These are phyloP conservation scores for Probosciger aterrimus DNA, from an alignment of 2,113 vertebrate genomes.

Conservation along the genomic window DNA sequence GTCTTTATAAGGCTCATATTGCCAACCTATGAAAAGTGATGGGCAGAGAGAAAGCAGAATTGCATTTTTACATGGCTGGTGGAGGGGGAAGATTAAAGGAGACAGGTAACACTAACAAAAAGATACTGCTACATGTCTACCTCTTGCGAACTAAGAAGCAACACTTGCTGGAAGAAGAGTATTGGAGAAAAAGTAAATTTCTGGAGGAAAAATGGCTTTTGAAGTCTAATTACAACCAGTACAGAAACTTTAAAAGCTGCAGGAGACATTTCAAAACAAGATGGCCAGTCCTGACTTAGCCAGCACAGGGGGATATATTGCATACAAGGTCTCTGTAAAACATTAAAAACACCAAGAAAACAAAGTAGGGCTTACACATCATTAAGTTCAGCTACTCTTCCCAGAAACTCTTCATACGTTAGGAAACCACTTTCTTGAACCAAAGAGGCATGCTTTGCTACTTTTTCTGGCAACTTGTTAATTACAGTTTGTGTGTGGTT, in stretches of 20 bases:
- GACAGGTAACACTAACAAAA: background rate
- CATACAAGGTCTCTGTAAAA: background rate
- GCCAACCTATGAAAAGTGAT: background rate
- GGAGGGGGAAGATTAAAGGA: background rate
- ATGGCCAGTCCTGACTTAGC: background rate
- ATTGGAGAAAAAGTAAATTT: background rate
- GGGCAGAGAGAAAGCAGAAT: background rate
- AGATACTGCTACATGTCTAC: background rate
- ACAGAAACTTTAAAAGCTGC: background rate
- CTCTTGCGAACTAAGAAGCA: background rate
- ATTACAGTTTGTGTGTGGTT: slow-evolving; percentile 86
- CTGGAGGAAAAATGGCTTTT: background rate
- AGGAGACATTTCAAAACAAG: background rate
- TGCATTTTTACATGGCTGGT: background rate
- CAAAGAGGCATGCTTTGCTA: slow-evolving; percentile 86
- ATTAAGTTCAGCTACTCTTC: slow-evolving; percentile 93
- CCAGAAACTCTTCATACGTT: slow-evolving; percentile 97
- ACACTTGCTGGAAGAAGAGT: background rate
- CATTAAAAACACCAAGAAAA: background rate
- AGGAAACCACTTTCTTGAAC: slow-evolving; percentile 92
- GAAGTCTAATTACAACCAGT: background rate
- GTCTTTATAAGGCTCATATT: background rate
- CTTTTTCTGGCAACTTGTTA: slow-evolving; percentile 93
- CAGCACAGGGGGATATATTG: background rate
- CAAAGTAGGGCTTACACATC: slow-evolving; percentile 86